These are phyloP conservation scores for Lithophane ornitopus DNA, from an alignment of 2,888 invertebrate species.

Conservation along the genomic window DNA sequence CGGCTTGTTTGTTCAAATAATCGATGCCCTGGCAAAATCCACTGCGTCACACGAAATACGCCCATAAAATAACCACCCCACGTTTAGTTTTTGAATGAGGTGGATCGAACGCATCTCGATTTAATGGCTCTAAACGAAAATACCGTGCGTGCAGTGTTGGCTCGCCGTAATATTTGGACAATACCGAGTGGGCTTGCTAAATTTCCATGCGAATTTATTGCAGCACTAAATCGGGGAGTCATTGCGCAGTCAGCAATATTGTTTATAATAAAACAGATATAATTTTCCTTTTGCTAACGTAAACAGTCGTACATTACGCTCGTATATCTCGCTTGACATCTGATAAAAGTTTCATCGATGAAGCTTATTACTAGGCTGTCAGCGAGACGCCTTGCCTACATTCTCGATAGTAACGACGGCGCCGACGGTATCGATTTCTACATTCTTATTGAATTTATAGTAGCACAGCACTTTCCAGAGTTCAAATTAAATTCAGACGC, in stretches of 20 bases:
- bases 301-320: slow-evolving; percentile 57
- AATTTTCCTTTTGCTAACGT: slow-evolving; percentile 51
- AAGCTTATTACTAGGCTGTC: slow-evolving; percentile 57
- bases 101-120: slow-evolving; percentile 77
- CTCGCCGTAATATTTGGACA: slow-evolving; percentile 84
- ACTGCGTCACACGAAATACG: slow-evolving; percentile 68
- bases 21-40: slow-evolving; percentile 82
- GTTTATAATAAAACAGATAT: slow-evolving; percentile 65
- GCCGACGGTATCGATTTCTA: slow-evolving; percentile 56
- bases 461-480: slow-evolving; percentile 23
- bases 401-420: slow-evolving; percentile 51
- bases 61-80: slow-evolving; percentile 65
- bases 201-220: slow-evolving; percentile 82
- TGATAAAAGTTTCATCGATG: slow-evolving; percentile 60
- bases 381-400: slow-evolving; percentile 49
- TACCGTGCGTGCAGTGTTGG: slow-evolving; percentile 79
- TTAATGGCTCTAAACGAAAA: slow-evolving; percentile 85
- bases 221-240: slow-evolving; percentile 78
- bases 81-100: slow-evolving; percentile 68
- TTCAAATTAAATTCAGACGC: slow-evolving; percentile 19
- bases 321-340: slow-evolving; percentile 54
- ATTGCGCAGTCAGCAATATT: slow-evolving; percentile 67
- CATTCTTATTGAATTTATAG: slow-evolving; percentile 57
- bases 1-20: slow-evolving; percentile 89
- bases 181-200: slow-evolving; percentile 79